Evolutionary conservation across 2,113 vertebrate species (phyloP).

Genomic region (Bufo gargarizans): DNA sequence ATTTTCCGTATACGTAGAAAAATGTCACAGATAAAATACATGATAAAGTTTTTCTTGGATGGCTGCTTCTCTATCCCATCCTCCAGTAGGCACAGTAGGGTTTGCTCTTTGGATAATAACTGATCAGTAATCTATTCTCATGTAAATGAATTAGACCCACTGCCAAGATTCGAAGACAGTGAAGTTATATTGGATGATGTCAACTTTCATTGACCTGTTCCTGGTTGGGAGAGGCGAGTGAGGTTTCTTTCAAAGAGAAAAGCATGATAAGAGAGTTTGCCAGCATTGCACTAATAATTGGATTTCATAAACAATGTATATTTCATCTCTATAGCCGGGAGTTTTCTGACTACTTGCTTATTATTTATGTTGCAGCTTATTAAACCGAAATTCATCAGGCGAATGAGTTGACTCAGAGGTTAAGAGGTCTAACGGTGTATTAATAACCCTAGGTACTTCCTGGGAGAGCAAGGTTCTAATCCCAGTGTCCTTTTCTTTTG

Average conservation of each 20-base stretch:
- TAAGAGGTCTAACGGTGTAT: background rate
- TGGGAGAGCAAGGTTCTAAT: background rate
- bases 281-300: constrained; percentile 36
- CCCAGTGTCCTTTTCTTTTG: background rate
- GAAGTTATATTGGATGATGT: constrained; percentile 43
- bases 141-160: constrained; percentile 48
- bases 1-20: constrained; percentile 32
- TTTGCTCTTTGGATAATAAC: constrained; percentile 45
- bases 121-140: constrained; percentile 52
- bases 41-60: constrained; percentile 32
- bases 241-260: constrained; percentile 18
- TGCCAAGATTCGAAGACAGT: constrained; percentile 34
- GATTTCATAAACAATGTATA: constrained; percentile 46
- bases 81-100: constrained; percentile 46
- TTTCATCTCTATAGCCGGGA: background rate
- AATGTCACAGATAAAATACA: constrained; percentile 45
- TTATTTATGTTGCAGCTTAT: constrained; percentile 33
- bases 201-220: constrained; percentile 46
- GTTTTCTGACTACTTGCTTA: constrained; percentile 21
- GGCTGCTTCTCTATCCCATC: constrained; percentile 33
- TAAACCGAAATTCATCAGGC: constrained; percentile 17
- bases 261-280: constrained; percentile 42
- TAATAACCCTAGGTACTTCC: background rate
- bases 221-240: constrained; percentile 14
- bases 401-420: constrained; percentile 31